Evolutionary conservation across 2,797 vertebrate genomes (phyloP).

Genomic region (Melanitta fusca): DNA sequence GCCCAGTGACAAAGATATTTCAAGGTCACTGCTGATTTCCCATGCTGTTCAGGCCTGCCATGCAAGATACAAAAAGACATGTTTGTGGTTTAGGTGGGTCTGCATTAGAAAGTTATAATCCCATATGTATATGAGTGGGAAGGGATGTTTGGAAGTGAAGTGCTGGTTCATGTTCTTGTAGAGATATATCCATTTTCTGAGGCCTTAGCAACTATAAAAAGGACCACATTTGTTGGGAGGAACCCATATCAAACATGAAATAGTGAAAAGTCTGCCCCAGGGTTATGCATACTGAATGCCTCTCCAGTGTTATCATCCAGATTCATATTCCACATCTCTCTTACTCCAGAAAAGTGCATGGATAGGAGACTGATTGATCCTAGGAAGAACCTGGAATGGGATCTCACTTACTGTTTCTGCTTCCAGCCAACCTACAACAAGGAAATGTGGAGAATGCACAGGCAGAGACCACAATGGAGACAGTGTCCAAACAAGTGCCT

Average conservation of each 20-base stretch:
- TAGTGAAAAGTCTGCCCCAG: not conserved
- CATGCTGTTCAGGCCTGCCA: not conserved
- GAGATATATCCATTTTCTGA: not conserved
- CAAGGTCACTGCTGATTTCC: not conserved
- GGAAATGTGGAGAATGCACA: not conserved
- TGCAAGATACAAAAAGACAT: not conserved
- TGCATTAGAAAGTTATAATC: not conserved
- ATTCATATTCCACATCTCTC: not conserved
- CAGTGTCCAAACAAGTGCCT: not conserved
- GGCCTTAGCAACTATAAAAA: too few species aligned
- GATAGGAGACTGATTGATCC: not conserved
- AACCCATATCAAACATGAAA: not conserved
- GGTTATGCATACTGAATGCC: not conserved
- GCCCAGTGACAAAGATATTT: not conserved
- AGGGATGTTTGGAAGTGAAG: not conserved
- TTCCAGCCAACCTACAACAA: not conserved
- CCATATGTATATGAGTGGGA: not conserved
- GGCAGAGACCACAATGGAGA: not conserved
- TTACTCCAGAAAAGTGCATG: not conserved
- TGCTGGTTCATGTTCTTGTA: fast-evolving
- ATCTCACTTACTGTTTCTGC: not conserved
- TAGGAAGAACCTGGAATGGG: not conserved
- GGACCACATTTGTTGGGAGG: not conserved
- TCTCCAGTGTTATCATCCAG: not conserved
- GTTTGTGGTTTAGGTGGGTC: not conserved